A percentile compares a stretch with the other conserved stretches of the same genome.
Evolutionary conservation across 1,140 invertebrate genomes (phyloP).

Genomic region (Harpegnathos saltator): DNA sequence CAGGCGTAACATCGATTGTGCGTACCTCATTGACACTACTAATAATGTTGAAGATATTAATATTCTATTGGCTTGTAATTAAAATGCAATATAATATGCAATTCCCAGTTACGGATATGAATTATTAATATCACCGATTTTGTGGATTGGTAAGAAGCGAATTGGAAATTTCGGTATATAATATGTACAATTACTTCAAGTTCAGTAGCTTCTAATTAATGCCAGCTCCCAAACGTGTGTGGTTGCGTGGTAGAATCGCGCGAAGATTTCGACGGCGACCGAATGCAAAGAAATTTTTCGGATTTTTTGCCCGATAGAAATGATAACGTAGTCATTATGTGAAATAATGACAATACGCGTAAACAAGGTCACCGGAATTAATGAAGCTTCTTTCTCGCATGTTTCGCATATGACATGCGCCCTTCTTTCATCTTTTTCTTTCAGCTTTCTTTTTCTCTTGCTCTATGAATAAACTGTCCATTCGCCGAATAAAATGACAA

Average conservation of each 20-base stretch:
- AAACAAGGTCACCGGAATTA: conserved; percentile 57
- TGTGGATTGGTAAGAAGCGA: conserved; percentile 43
- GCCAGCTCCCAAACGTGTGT: not conserved
- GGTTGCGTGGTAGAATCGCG: not conserved
- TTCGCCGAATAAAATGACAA: conserved; percentile 8
- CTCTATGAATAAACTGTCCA: conserved; percentile 9
- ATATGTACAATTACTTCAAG: conserved; percentile 37
- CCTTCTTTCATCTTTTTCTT: too few relatives aligned
- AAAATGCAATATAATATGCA: conserved; percentile 49
- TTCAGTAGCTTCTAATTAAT: conserved; percentile 36
- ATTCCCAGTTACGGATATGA: conserved; percentile 19
- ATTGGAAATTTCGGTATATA: conserved; percentile 53
- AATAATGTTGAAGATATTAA: conserved; percentile 43
- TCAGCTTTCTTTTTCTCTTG: not conserved
- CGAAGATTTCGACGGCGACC: conserved; percentile 9
- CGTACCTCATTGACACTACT: conserved; percentile 32
- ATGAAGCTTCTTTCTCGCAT: not conserved
- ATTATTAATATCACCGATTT: conserved; percentile 44
- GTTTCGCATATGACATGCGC: not conserved
- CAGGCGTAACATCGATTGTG: conserved; percentile 10
- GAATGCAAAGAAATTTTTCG: not conserved
- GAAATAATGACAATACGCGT: not conserved
- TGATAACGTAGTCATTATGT: not conserved
- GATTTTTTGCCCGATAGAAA: not conserved
- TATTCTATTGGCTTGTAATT: conserved; percentile 44